Evolutionary conservation across 2,888 invertebrate genomes (phyloP).

Genomic region (Scrobipalpa atriplicella): DNA sequence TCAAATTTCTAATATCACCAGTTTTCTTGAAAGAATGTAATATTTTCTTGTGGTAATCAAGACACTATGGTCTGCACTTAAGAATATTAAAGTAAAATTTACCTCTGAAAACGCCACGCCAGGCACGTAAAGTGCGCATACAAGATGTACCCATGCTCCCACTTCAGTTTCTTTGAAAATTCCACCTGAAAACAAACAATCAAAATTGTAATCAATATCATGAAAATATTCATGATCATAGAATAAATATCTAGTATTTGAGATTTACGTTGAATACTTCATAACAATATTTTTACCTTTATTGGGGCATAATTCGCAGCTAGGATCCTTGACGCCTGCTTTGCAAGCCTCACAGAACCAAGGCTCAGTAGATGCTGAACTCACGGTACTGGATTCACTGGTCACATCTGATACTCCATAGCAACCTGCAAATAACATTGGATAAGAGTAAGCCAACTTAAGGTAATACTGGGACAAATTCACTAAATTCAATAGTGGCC

Average conservation of each 20-base stretch:
- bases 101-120: conserved; percentile 98
- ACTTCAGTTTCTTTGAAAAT: conserved; percentile 98
- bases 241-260: too few relatives aligned
- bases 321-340: conserved; percentile 93
- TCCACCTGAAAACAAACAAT: conserved; percentile 88
- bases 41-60: too few relatives aligned
- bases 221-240: too few relatives aligned
- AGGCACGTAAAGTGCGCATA: conserved; percentile 98
- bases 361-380: conserved; percentile 97
- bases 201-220: too few relatives aligned
- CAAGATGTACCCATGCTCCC: conserved; percentile 98
- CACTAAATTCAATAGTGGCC: too few relatives aligned
- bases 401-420: conserved; percentile 97
- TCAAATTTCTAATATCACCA: too few relatives aligned
- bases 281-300: conserved; percentile 78
- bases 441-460: too few relatives aligned
- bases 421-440: conserved; percentile 83
- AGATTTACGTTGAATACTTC: too few relatives aligned
- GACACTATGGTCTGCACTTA: too few relatives aligned
- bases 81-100: conserved; percentile 33
- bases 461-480: too few relatives aligned
- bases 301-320: conserved; percentile 98
- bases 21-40: too few relatives aligned
- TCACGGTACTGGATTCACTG: conserved; percentile 95
- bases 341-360: conserved; percentile 99